Evolutionary conservation across 2,888 invertebrate species (phyloP).

Genomic region (Eupithecia subumbrata): DNA sequence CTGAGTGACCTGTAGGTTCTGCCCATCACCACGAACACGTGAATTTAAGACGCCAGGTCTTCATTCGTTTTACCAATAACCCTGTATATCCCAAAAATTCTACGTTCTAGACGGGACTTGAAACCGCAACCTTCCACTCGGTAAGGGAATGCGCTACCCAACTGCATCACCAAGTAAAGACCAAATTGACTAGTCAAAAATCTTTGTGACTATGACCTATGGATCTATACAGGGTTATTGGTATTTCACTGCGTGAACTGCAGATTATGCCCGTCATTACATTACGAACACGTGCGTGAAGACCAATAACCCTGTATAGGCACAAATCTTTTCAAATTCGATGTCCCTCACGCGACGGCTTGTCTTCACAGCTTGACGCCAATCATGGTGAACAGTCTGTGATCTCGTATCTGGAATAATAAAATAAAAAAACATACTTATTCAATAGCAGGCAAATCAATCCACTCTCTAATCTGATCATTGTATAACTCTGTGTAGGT

Average conservation of each 20-base stretch:
- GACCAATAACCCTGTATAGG: no score
- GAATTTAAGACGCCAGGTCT: no score
- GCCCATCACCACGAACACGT: no score
- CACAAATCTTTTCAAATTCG: not conserved
- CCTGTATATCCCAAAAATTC: not conserved
- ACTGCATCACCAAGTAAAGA: not conserved
- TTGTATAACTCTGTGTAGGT: no score
- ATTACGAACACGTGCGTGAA: no score
- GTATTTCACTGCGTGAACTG: no score
- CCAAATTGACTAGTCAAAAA: not conserved
- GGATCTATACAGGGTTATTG: no score
- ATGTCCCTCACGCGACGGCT: not conserved
- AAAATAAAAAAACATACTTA: not conserved
- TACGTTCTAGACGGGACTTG: not conserved
- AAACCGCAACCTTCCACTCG: not conserved
- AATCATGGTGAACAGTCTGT: conserved; percentile 65
- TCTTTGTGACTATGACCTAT: not conserved
- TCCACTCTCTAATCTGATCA: no score
- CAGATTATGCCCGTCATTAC: no score
- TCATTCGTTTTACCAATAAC: no score
- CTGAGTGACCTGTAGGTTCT: no score
- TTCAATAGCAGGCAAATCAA: no score
- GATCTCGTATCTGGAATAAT: conserved; percentile 1
- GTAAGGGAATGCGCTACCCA: not conserved
- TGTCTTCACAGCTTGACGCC: conserved; percentile 58